Evolutionary conservation across 2,888 invertebrate genomes (phyloP).

Genomic region (Lasioglossum leucozonium): DNA sequence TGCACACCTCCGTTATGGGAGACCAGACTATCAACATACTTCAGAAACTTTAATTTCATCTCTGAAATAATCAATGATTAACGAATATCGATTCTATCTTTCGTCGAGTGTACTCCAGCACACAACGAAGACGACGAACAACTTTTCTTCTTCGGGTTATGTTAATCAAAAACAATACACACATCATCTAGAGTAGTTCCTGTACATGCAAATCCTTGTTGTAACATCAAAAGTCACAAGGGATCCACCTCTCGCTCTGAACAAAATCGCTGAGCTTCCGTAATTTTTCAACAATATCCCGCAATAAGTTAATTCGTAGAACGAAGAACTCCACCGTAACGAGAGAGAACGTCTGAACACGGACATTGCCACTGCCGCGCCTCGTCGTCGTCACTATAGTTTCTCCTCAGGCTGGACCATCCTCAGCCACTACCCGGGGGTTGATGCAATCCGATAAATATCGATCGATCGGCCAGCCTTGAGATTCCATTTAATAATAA

Average conservation of each 20-base stretch:
- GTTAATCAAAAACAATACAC: too few species aligned
- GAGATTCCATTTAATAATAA: conserved; percentile 81
- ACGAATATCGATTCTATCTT: too few species aligned
- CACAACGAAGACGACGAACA: too few species aligned
- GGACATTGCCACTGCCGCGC: conserved; percentile 71
- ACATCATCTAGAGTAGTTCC: too few species aligned
- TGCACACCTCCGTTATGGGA: too few species aligned
- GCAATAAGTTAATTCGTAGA: not conserved
- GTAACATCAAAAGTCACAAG: not conserved
- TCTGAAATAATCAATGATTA: too few species aligned
- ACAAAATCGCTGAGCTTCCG: not conserved
- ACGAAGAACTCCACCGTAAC: not conserved
- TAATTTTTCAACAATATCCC: not conserved
- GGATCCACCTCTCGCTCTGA: too few species aligned
- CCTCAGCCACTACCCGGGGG: conserved; percentile 23
- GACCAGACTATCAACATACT: too few species aligned
- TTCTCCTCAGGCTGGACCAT: conserved; percentile 52
- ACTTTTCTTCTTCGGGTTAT: too few species aligned
- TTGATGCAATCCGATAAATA: conserved; percentile 77
- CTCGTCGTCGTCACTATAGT: conserved; percentile 60
- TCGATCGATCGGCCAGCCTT: conserved; percentile 76
- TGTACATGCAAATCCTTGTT: too few species aligned
- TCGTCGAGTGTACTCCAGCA: too few species aligned
- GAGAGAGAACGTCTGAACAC: conserved; percentile 55
- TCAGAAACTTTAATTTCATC: too few species aligned